phyloP scores from a whole-genome alignment of 2,113 vertebrate genomes.

The Monopterus albus region DNA sequence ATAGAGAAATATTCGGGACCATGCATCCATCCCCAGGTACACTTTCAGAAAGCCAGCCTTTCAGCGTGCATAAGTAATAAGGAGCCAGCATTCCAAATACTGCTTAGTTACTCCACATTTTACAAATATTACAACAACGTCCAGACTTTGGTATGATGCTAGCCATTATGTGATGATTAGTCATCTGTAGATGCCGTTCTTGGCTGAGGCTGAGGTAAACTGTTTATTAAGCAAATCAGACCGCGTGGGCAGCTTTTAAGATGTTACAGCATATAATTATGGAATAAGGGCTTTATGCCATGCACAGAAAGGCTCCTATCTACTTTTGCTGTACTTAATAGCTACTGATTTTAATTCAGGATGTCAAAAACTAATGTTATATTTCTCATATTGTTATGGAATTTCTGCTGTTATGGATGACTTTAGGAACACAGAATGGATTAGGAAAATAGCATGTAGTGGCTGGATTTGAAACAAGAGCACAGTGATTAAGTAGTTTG shows the following conservation, averaged over 20 bases:
- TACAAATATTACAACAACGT: background rate
- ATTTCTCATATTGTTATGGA: background rate
- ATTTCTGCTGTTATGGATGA: constrained; percentile 15
- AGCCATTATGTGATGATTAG: background rate
- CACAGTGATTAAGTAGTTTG: constrained; percentile 46
- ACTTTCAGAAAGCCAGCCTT: background rate
- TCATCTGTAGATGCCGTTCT: background rate
- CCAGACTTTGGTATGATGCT: background rate
- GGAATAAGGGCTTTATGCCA: constrained; percentile 34
- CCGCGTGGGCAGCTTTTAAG: constrained; percentile 49
- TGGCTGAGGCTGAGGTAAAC: constrained; percentile 14
- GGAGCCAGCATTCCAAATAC: background rate
- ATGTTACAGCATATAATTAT: constrained; percentile 53
- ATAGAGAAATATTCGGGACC: background rate
- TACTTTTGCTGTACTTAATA: constrained; percentile 33
- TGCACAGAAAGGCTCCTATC: constrained; percentile 11
- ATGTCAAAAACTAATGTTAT: background rate
- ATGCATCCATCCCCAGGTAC: background rate
- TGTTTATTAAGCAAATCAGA: constrained; percentile 51
- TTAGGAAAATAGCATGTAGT: constrained; percentile 27
- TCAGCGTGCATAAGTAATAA: background rate
- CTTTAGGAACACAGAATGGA: background rate
- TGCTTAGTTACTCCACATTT: too few relatives aligned
- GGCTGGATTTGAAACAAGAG: constrained; percentile 42
- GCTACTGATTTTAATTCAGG: constrained; percentile 13